These are phyloP conservation scores for Acipenser transmontanus DNA, from an alignment of 2,797 vertebrate genomes.

Conservation along the genomic window DNA sequence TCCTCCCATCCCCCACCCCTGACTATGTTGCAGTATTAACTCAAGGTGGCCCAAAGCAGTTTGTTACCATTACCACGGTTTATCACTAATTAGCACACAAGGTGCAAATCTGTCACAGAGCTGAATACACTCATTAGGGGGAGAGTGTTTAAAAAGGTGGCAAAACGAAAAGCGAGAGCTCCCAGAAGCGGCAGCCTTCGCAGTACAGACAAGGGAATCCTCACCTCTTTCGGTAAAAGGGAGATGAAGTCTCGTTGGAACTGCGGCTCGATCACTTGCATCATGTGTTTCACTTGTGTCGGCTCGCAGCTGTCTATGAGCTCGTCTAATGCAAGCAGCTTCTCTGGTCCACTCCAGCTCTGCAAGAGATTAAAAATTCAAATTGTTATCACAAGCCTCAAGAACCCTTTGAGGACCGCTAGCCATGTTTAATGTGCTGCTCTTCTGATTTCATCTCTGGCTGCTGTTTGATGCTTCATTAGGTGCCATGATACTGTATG, in stretches of 20 bases:
- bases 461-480: too few species aligned
- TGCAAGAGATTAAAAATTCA: conserved; percentile 47
- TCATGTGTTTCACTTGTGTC: conserved; percentile 99
- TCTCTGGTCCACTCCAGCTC: conserved; percentile 98
- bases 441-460: too few species aligned
- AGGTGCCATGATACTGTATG: too few species aligned
- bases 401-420: too few species aligned
- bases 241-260: conserved; percentile 99
- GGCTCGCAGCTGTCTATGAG: conserved; percentile 98
- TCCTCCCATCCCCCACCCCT: neutral
- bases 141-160: conserved; percentile 25
- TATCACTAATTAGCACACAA: conserved; percentile 24
- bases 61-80: conserved; percentile 4
- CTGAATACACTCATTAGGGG: conserved; percentile 24
- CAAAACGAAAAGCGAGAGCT: neutral
- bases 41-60: too few species aligned
- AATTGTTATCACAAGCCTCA: too few species aligned
- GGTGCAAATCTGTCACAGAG: conserved; percentile 15
- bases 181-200: neutral
- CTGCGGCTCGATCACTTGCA: conserved; percentile 99
- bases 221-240: conserved; percentile 98
- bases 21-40: too few species aligned
- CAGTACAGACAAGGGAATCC: conserved; percentile 27
- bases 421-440: too few species aligned
- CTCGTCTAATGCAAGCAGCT: conserved; percentile 97